These are phyloP conservation scores for Pyrocephalus nanus DNA, from an alignment of 2,797 vertebrate species.

Conservation along the genomic window DNA sequence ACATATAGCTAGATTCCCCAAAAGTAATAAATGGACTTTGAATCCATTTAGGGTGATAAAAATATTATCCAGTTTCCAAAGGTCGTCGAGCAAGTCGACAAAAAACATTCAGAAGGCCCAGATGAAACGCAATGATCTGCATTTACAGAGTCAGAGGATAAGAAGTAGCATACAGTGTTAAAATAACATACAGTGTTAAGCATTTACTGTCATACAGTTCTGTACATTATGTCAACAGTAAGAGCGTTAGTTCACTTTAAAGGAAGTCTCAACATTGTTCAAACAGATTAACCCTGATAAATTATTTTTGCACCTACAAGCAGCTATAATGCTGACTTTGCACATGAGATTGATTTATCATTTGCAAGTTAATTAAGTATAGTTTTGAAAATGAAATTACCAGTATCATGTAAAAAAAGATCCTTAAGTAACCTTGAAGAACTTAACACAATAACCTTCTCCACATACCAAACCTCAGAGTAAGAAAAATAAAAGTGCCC, in stretches of 20 bases:
- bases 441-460: background rate
- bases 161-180: background rate
- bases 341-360: background rate
- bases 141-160: background rate
- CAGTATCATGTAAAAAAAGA: background rate
- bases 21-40: conserved; percentile 38
- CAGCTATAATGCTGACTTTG: background rate
- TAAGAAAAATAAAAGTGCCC: conserved; percentile 4
- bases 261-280: background rate
- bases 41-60: conserved; percentile 20
- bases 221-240: background rate
- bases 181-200: background rate
- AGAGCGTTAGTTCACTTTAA: background rate
- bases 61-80: conserved; percentile 26
- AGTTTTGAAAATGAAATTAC: background rate
- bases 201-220: background rate
- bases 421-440: background rate
- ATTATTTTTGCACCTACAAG: background rate
- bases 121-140: background rate
- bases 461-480: background rate
- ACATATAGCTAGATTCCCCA: background rate
- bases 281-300: background rate
- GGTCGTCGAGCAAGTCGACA: background rate
- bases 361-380: background rate
- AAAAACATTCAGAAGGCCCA: background rate